Percentiles rank a stretch among this genome's conserved stretches.
Evolutionary conservation across 30 jellyfish, hydroid and myxozoan species (phyloP).

Genomic region (Morbakka virulenta): DNA sequence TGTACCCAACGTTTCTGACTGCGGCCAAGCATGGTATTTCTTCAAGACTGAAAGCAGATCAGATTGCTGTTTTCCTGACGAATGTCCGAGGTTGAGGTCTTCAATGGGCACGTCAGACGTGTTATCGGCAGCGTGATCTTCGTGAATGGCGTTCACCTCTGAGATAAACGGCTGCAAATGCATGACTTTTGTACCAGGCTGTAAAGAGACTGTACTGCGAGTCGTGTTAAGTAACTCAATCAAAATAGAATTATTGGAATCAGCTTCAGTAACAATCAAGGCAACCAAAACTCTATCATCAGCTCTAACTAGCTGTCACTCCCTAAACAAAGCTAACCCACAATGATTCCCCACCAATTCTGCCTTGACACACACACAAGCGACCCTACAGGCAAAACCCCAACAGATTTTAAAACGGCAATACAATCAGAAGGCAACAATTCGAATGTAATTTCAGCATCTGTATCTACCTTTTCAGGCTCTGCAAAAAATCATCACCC

Average conservation of each 20-base stretch:
- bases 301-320: slow-evolving; percentile 57
- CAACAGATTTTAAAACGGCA: slow-evolving; percentile 55
- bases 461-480: no score
- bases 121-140: slow-evolving; percentile 33
- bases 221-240: slow-evolving; percentile 56
- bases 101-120: slow-evolving; percentile 30
- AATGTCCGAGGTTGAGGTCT: slow-evolving; percentile 17
- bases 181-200: slow-evolving; percentile 57
- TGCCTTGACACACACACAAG: slow-evolving; percentile 60
- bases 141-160: slow-evolving; percentile 15
- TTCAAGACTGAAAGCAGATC: slow-evolving; percentile 36
- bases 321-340: slow-evolving; percentile 63
- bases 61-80: slow-evolving; percentile 37
- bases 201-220: slow-evolving; percentile 44
- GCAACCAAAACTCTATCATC: slow-evolving; percentile 59
- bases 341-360: slow-evolving; percentile 59
- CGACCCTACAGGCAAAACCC: slow-evolving; percentile 46
- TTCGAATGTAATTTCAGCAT: slow-evolving; percentile 45
- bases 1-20: slow-evolving; percentile 35
- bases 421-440: slow-evolving; percentile 61
- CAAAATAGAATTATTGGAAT: slow-evolving; percentile 42
- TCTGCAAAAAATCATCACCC: slow-evolving; percentile 54
- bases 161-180: slow-evolving; percentile 54
- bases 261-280: slow-evolving; percentile 61
- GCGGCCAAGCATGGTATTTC: slow-evolving; percentile 38